Conservation (phyloP, 2,888 invertebrate genomes). For the Hypomecis atomaria region DNA sequence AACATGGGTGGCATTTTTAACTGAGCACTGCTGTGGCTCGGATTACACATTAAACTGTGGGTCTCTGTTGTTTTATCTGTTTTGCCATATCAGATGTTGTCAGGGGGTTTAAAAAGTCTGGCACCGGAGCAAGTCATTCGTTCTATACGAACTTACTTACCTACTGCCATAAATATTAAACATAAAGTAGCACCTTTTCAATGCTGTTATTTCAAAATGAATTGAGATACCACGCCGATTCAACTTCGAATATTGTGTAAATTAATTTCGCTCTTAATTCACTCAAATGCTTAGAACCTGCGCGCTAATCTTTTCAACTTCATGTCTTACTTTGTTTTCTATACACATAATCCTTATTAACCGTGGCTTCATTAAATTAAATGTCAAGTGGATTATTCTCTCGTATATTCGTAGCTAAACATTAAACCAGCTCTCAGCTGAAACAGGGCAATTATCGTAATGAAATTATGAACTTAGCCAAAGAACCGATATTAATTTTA, state of each 20-base stretch:
- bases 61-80: neutral
- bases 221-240: neutral
- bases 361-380: slow-evolving; percentile 21
- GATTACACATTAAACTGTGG: neutral
- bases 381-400: slow-evolving; percentile 17
- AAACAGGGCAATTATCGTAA: slow-evolving; percentile 23
- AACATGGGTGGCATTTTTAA: too few relatives aligned
- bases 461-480: slow-evolving; percentile 21
- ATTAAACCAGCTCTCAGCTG: slow-evolving; percentile 13
- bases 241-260: too few relatives aligned
- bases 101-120: too few relatives aligned
- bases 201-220: too few relatives aligned
- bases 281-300: neutral
- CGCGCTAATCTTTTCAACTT: slow-evolving; percentile 12
- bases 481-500: slow-evolving; percentile 21
- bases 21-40: too few relatives aligned
- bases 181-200: too few relatives aligned
- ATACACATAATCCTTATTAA: slow-evolving; percentile 26
- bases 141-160: too few relatives aligned
- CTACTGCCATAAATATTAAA: too few relatives aligned
- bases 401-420: slow-evolving; percentile 2
- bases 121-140: too few relatives aligned
- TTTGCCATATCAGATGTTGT: neutral
- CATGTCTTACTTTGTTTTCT: slow-evolving; percentile 21
- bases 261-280: too few relatives aligned